phyloP scores from a whole-genome alignment of 2,888 invertebrate genomes.

The Pachydiplax longipennis region DNA sequence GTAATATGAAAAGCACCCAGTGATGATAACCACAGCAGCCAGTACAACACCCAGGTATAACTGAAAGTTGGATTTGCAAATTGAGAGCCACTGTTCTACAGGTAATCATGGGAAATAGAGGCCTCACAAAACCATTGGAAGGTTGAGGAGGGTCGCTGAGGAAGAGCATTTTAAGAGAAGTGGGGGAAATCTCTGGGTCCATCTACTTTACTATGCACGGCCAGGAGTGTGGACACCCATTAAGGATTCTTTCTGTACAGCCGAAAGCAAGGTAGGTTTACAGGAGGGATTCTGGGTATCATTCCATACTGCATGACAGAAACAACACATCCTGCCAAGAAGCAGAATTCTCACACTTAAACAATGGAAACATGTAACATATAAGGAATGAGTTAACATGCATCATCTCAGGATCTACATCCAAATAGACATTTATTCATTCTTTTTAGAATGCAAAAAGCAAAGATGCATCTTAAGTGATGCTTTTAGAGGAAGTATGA shows the following conservation, averaged over 20 bases:
- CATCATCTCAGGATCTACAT: too few species aligned
- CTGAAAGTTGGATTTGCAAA: constrained; percentile 53
- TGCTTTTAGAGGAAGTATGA: neutral
- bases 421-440: too few species aligned
- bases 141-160: neutral
- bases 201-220: constrained; percentile 2
- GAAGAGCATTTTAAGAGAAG: neutral
- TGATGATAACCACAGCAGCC: constrained; percentile 71
- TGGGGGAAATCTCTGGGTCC: neutral
- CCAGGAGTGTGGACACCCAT: neutral
- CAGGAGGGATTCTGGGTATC: neutral
- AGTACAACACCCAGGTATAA: constrained; percentile 71
- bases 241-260: constrained; percentile 26
- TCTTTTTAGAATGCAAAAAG: too few species aligned
- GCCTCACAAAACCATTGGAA: constrained; percentile 27
- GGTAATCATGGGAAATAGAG: constrained; percentile 5
- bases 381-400: too few species aligned
- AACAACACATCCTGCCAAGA: too few species aligned
- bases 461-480: too few species aligned
- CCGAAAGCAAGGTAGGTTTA: constrained; percentile 23
- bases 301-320: too few species aligned
- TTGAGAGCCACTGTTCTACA: constrained; percentile 43
- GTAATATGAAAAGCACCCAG: constrained; percentile 76
- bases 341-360: too few species aligned
- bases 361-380: too few species aligned